phyloP scores from a whole-genome alignment of 2,888 invertebrate species.

The Cosmopolites sordidus region DNA sequence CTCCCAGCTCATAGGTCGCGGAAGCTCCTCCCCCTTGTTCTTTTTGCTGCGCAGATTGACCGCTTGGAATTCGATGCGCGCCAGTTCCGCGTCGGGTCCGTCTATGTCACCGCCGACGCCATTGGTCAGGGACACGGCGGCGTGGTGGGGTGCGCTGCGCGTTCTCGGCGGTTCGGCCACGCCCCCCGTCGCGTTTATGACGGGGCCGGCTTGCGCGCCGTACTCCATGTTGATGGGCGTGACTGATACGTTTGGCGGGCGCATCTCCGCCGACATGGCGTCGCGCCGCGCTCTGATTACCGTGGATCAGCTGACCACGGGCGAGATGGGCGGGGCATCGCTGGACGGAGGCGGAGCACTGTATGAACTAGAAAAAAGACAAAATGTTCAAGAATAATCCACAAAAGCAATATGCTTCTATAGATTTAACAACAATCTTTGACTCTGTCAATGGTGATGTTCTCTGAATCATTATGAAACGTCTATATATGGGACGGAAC shows the following conservation, averaged over 20 bases:
- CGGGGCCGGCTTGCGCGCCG: slow-evolving; percentile 12
- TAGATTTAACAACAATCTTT: too few species aligned
- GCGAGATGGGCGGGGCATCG: slow-evolving; percentile 16
- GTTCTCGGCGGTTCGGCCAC: slow-evolving; percentile 34
- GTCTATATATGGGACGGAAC: too few species aligned
- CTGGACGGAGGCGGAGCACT: slow-evolving; percentile 14
- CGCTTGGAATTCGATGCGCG: slow-evolving; percentile 67
- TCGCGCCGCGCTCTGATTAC: slow-evolving; percentile 32
- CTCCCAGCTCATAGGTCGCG: slow-evolving; percentile 91
- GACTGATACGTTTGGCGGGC: slow-evolving; percentile 65
- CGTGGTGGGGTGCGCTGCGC: slow-evolving; percentile 34
- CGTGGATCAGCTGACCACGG: slow-evolving; percentile 43
- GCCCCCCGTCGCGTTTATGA: slow-evolving; percentile 20
- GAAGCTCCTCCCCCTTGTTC: slow-evolving; percentile 42
- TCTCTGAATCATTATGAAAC: too few species aligned
- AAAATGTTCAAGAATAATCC: too few species aligned
- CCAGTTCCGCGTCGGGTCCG: slow-evolving; percentile 75
- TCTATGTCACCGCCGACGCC: slow-evolving; percentile 47
- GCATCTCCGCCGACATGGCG: slow-evolving; percentile 46
- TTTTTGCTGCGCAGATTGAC: slow-evolving; percentile 45
- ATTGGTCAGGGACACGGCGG: slow-evolving; percentile 30
- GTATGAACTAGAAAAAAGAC: slow-evolving; percentile 12
- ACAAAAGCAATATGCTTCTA: too few species aligned
- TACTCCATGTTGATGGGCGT: slow-evolving; percentile 70
- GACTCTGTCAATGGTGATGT: too few species aligned